Base-by-base conservation (phyloP, 2,888 invertebrate genomes). In the Cataglyphis altisquamis region DNA sequence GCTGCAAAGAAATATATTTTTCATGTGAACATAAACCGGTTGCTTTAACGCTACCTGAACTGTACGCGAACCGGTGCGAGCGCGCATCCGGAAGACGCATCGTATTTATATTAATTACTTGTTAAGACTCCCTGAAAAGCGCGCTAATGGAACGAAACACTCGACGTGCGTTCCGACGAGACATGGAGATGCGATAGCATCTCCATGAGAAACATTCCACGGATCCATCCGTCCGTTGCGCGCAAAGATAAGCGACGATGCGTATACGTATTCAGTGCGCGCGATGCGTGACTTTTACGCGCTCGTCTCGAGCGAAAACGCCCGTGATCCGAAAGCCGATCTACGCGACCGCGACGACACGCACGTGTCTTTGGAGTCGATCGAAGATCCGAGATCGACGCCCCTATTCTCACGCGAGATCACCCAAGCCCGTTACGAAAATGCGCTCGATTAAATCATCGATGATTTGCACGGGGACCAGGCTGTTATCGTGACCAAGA, bases 131-230 rank as follows among this genome's bases (percentile, higher is more conserved):
- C 32, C 32, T 32, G 32, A 32, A 52, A 32, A 25, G 10, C 8
- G 32, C 32, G 68, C 68, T 78, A 68, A 78, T 55, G 77, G 68
- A 67, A 77, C 77, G 57, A 57, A 57, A 57, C 68, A 68, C 41
- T 57, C 55, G n/a, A 21, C 68, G 77, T 41, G 55, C 36, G 52
- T 55, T 66, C 55, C 57, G 39, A 55, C 25, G 29, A 77, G 15
- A 39, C 12, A 45, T 6, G 32, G 4, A 32, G 32, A 32, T 32
- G 32, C 68, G 68, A 78, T 78, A 45, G 21, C 57, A 32, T 57
- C 68, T 41, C 15, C 68, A 68, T 78, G 77, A 78, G 77, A 78
- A 78, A 78, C 68, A 68, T 78, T 78, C 57, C 77, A 41, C 57
- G 21, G 55, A 57, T 32, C 41, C 77, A 77, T 57, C 67, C 77